Conservation (phyloP, 1,140 invertebrate genomes). For the Drosophila littoralis region DNA sequence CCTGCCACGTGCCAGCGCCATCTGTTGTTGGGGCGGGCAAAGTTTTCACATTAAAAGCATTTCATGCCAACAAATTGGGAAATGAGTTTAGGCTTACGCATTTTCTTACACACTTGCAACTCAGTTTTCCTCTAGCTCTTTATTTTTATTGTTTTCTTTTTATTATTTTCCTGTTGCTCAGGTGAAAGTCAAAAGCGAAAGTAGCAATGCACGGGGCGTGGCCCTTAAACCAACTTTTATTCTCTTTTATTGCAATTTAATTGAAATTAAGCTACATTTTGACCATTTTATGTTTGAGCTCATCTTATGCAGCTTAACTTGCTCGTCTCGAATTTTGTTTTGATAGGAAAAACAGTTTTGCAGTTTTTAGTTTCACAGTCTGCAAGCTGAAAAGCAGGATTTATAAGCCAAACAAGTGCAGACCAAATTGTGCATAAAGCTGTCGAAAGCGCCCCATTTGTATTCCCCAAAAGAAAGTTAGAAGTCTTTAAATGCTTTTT, state of each 20-base stretch:
- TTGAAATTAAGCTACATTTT: conserved; percentile 17
- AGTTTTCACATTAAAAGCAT: conserved; percentile 80
- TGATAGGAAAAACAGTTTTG: conserved; percentile 20
- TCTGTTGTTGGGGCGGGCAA: conserved; percentile 49
- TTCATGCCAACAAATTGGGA: conserved; percentile 75
- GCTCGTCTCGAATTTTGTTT: not conserved
- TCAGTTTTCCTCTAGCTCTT: not conserved
- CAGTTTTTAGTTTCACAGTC: conserved; percentile 7
- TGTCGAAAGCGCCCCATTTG: not conserved
- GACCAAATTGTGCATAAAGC: conserved; percentile 41
- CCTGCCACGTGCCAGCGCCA: conserved; percentile 47
- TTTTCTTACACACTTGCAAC: conserved; percentile 29
- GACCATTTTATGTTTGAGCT: not conserved
- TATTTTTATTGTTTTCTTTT: conserved; percentile 1
- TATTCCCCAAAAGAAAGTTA: not conserved
- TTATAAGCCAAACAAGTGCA: conserved; percentile 17
- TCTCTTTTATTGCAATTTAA: conserved; percentile 10
- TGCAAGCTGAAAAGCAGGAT: conserved; percentile 16
- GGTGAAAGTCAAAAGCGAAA: conserved; percentile 31
- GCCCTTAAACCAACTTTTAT: conserved; percentile 17
- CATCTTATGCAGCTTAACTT: not conserved
- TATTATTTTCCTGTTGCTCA: conserved; percentile 1
- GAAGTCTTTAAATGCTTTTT: not conserved
- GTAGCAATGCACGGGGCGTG: conserved; percentile 25
- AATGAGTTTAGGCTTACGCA: conserved; percentile 67